phyloP scores from a whole-genome alignment of 2,888 invertebrate genomes.

The Harpalus rufipes region DNA sequence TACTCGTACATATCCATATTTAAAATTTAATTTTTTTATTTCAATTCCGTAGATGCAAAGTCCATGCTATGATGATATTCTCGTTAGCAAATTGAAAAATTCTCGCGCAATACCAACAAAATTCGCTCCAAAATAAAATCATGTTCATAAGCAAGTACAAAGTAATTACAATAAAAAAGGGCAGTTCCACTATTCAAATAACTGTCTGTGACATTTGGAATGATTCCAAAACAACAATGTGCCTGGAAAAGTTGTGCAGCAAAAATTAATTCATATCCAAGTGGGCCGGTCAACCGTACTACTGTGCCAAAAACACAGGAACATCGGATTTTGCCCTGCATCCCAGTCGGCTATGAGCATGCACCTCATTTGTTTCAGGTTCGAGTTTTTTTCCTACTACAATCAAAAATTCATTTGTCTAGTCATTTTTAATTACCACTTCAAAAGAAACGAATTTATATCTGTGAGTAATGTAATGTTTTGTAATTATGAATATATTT shows the following conservation, averaged over 20 bases:
- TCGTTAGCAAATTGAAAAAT: constrained; percentile 36
- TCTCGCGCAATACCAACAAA: constrained; percentile 13
- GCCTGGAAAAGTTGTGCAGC: constrained; percentile 55
- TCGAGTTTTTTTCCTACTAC: constrained; percentile 16
- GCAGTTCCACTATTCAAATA: constrained; percentile 60
- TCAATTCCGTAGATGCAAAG: not conserved
- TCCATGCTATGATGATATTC: constrained; percentile 2
- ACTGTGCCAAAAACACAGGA: constrained; percentile 56
- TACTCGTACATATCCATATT: too few relatives aligned
- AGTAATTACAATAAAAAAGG: constrained; percentile 56
- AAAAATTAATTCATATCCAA: constrained; percentile 61
- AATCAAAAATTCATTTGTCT: constrained; percentile 54
- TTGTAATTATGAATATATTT: constrained; percentile 39
- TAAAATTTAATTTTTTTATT: not conserved
- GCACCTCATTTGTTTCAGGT: constrained; percentile 29
- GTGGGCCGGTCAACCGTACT: constrained; percentile 50
- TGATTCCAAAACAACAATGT: constrained; percentile 60
- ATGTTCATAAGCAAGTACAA: constrained; percentile 45
- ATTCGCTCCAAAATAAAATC: constrained; percentile 23
- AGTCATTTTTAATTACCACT: constrained; percentile 36
- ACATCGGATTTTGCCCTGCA: constrained; percentile 26
- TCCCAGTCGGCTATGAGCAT: constrained; percentile 1
- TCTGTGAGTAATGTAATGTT: not conserved
- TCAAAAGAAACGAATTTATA: constrained; percentile 25
- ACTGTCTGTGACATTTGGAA: constrained; percentile 62